These are phyloP conservation scores for Centropus bengalensis DNA, from an alignment of 2,113 vertebrate species.

Conservation along the genomic window DNA sequence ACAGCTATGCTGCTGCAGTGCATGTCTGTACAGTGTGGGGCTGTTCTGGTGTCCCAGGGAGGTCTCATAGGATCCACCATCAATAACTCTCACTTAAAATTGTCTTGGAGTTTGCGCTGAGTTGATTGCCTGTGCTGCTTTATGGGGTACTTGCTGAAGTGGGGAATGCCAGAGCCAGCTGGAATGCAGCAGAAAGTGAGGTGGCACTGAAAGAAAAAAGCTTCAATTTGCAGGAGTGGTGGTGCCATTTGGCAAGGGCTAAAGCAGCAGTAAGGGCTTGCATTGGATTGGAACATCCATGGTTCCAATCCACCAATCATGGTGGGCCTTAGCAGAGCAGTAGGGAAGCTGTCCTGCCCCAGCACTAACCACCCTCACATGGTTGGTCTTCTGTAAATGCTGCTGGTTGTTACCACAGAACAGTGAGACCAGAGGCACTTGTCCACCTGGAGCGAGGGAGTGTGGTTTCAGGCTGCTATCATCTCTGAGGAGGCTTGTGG, in stretches of 20 bases:
- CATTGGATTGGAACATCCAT: rapidly evolving
- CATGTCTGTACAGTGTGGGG: rapidly evolving
- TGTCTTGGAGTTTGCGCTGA: not conserved
- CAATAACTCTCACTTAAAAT: not conserved
- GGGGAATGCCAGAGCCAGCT: not conserved
- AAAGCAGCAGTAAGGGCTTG: not conserved
- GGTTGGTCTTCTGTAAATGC: not conserved
- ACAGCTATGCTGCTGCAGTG: not conserved
- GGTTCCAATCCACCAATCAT: too few relatives aligned
- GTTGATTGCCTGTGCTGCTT: not conserved
- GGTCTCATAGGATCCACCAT: rapidly evolving
- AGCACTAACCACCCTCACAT: rapidly evolving
- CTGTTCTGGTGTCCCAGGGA: not conserved
- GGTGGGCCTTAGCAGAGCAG: not conserved
- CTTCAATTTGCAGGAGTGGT: not conserved
- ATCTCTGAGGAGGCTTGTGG: not conserved
- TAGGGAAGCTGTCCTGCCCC: not conserved
- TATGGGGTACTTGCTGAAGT: rapidly evolving
- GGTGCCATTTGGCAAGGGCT: not conserved
- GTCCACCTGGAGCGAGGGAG: rapidly evolving
- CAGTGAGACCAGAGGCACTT: rapidly evolving
- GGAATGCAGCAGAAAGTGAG: not conserved
- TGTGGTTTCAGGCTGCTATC: not conserved
- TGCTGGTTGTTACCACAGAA: not conserved
- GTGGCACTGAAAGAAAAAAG: not conserved